Evolutionary conservation across 2,888 invertebrate genomes (phyloP).

Genomic region (Drosophila vallismaia): DNA sequence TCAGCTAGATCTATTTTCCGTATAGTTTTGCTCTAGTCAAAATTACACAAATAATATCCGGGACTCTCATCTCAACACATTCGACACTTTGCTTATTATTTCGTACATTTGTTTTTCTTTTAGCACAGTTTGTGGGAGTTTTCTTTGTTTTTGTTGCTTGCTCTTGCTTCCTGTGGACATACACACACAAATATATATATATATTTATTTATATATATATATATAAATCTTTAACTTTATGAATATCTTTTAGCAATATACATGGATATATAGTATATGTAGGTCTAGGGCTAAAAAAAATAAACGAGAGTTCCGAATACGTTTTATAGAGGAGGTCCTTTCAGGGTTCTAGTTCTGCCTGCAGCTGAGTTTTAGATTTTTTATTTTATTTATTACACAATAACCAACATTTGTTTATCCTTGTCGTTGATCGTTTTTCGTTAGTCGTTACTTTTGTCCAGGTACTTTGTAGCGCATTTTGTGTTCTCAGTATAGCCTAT

Average conservation of each 20-base stretch:
- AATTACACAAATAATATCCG: slow-evolving; percentile 82
- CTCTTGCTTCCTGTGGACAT: slow-evolving; percentile 27
- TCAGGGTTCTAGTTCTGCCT: slow-evolving; percentile 29
- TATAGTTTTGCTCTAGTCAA: slow-evolving; percentile 83
- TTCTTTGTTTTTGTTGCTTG: slow-evolving; percentile 42
- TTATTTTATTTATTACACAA: slow-evolving; percentile 19
- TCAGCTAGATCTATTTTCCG: slow-evolving; percentile 69
- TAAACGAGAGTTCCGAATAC: slow-evolving; percentile 4
- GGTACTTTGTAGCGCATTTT: slow-evolving; percentile 81
- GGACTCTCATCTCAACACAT: slow-evolving; percentile 39
- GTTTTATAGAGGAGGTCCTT: background rate
- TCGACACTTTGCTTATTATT: slow-evolving; percentile 31
- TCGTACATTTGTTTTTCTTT: slow-evolving; percentile 47
- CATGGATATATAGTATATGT: slow-evolving; percentile 20
- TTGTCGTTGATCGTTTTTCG: slow-evolving; percentile 31
- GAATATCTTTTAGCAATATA: slow-evolving; percentile 47
- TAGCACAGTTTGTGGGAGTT: slow-evolving; percentile 76
- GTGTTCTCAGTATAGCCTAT: slow-evolving; percentile 52
- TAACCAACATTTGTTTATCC: slow-evolving; percentile 50
- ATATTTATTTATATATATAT: slow-evolving; percentile 1
- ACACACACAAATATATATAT: slow-evolving; percentile 44
- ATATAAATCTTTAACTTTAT: slow-evolving; percentile 23
- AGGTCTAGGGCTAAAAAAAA: slow-evolving; percentile 31
- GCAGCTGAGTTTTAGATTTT: slow-evolving; percentile 42
- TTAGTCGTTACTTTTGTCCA: slow-evolving; percentile 67